phyloP scores from a whole-genome alignment of 2,113 vertebrate genomes.

The Cinclus cinclus region DNA sequence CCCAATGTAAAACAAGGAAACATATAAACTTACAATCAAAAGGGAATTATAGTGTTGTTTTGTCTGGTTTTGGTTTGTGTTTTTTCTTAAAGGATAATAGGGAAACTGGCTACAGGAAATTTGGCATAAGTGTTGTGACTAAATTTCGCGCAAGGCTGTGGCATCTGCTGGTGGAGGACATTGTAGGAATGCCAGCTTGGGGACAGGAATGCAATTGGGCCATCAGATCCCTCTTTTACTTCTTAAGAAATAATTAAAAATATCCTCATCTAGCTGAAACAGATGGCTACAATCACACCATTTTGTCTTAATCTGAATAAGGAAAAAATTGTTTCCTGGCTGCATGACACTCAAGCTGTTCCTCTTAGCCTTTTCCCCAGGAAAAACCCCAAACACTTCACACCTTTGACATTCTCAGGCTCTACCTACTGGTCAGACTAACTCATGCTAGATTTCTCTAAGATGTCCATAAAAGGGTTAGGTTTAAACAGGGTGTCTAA shows the following conservation, averaged over 20 bases:
- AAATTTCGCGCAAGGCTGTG: not conserved
- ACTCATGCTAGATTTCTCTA: not conserved
- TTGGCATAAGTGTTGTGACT: not conserved
- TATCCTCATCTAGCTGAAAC: conserved; percentile 39
- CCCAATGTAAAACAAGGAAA: not conserved
- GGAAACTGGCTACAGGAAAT: not conserved
- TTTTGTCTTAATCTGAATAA: conserved; percentile 47
- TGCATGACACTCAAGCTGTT: conserved; percentile 39
- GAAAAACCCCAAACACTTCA: conserved; percentile 21
- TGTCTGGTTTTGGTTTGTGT: not conserved
- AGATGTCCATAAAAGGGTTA: not conserved
- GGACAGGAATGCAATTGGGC: not conserved
- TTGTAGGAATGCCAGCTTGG: not conserved
- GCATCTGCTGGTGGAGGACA: not conserved
- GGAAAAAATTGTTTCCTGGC: conserved; percentile 24
- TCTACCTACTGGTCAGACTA: not conserved
- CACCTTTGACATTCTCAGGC: not conserved
- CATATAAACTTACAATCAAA: not conserved
- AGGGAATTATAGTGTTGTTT: not conserved
- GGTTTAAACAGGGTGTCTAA: not conserved
- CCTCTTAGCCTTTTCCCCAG: conserved; percentile 22
- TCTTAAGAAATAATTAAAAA: conserved; percentile 30
- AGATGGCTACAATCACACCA: conserved; percentile 58
- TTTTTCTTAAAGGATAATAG: not conserved
- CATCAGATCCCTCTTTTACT: not conserved